Evolutionary conservation across 2,888 invertebrate genomes (phyloP), one percentile per base, ranked within the genome.

Genomic region (Argyresthia goedartella): DNA sequence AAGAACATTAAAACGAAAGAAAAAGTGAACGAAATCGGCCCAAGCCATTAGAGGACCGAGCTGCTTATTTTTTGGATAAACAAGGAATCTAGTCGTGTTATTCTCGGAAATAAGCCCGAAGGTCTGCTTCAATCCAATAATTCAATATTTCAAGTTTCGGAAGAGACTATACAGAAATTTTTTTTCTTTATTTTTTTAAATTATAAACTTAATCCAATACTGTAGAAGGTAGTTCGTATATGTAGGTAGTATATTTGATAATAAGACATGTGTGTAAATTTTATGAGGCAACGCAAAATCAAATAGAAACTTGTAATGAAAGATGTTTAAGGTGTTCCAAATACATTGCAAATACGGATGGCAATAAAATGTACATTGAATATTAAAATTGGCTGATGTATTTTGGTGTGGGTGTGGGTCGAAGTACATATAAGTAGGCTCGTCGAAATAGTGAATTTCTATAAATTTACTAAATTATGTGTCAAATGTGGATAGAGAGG

Each of bases 261-360:
- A 25, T 25, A 25, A 2, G 25, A 25, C 25, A 25, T 25, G 25
- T 25, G 25, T 25, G 25, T 25, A 25, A 25, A 25, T 25, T 25
- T 25, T 25, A 82, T 80, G 82, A 79, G 73, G 41, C 16, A 42
- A 50, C 33, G 67, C 75, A 71, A 79, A 82, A 85, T 81, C 85
- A 85, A 86, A 85, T 86, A 85, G 86, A 86, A 85, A 85, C 85
- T 77, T 80, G 84, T 76, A 82, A 82, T 84, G 80, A 79, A 80
- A 79, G 80, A 82, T 81, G 79, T 67, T 70, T 64, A 67, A 71
- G 74, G 70, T 77, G 84, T 81, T 78, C 76, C 73, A 74, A 74
- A 76, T 76, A 69, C 73, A 72, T 73, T 71, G 71, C 76, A 81
- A 84, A 84, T 74, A 76, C 62, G 67, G 8, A 15, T 63, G 70